Conservation (phyloP, 1,140 invertebrate genomes). For the Stegodyphus dumicola region DNA sequence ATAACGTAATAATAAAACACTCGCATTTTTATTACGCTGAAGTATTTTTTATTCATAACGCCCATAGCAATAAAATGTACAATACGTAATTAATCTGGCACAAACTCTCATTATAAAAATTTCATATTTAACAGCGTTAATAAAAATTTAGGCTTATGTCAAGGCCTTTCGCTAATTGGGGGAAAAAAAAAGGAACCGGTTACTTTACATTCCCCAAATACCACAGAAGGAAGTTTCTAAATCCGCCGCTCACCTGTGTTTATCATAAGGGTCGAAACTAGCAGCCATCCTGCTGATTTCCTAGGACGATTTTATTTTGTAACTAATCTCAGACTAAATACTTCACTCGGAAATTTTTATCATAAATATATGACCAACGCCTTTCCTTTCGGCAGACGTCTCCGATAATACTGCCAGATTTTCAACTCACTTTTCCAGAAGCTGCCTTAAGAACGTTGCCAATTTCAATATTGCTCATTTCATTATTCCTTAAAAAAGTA, state of each 20-base stretch:
- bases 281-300: slow-evolving; percentile 51
- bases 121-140: background rate
- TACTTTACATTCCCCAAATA: slow-evolving; percentile 47
- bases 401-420: background rate
- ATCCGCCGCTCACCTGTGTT: slow-evolving; percentile 39
- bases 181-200: slow-evolving; percentile 27
- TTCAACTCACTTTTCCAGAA: too few relatives aligned
- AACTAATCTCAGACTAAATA: background rate
- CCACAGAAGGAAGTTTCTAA: background rate
- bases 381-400: slow-evolving; percentile 43
- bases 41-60: too few relatives aligned
- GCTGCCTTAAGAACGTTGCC: too few relatives aligned
- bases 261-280: slow-evolving; percentile 60
- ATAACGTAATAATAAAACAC: too few relatives aligned
- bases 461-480: too few relatives aligned
- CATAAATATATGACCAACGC: slow-evolving; percentile 43
- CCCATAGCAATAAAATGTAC: too few relatives aligned
- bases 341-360: slow-evolving; percentile 6
- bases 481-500: too few relatives aligned
- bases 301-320: background rate
- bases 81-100: too few relatives aligned
- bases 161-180: slow-evolving; percentile 31
- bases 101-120: too few relatives aligned
- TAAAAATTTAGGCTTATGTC: slow-evolving; percentile 55
- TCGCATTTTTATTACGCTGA: too few relatives aligned